Base-by-base conservation (phyloP, 2,888 invertebrate genomes). In the Apodemia mormo region DNA sequence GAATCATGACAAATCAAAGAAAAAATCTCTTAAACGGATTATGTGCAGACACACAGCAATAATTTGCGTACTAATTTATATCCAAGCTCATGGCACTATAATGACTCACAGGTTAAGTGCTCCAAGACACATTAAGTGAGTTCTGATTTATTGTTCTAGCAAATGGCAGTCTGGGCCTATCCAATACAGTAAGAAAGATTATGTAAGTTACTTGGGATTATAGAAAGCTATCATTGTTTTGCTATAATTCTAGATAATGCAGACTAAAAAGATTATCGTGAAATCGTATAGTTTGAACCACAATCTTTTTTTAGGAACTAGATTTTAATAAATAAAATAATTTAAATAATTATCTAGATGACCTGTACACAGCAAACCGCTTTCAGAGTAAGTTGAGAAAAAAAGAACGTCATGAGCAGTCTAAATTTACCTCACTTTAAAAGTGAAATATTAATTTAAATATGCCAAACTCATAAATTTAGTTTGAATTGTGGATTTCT, bases 91-190 rank as follows among this genome's bases (percentile, higher is more conserved):
- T 64, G 64, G 37, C 64, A 64, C 64, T n/a, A 2, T 64, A 64
- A 64, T 64, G 64, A 64, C 64, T 64, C 64, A 61, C 61, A 64
- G 64, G 64, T 64, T 64, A 64, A 64, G 64, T 64, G 64, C 64
- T 64, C 64, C 5, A 37, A 64, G 64, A 64, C 37, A 64, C 14
- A 64, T 64, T 64, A 64, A 64, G 64, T 37, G 64, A 64, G 64
- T 33, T 64, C 37, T 64, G 64, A 64, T 64, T 64, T 64, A 64
- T 64, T 64, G 64, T 37, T 37, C 64, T 64, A 37, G 64, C 33
- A 30, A 61, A 12, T 61, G 61, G 12, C 14, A 33, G 61, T 61
- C 61, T 61, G 61, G 58, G 10, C 58, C 29, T 33, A 61, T 14
- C 61, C 14, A 61, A 33, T 33, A 61, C 33, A 33, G 33, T 14